Evolutionary conservation across 2,888 invertebrate species (phyloP), one percentile per base, ranked within the genome.

Genomic region (Cheilosia urbana): DNA sequence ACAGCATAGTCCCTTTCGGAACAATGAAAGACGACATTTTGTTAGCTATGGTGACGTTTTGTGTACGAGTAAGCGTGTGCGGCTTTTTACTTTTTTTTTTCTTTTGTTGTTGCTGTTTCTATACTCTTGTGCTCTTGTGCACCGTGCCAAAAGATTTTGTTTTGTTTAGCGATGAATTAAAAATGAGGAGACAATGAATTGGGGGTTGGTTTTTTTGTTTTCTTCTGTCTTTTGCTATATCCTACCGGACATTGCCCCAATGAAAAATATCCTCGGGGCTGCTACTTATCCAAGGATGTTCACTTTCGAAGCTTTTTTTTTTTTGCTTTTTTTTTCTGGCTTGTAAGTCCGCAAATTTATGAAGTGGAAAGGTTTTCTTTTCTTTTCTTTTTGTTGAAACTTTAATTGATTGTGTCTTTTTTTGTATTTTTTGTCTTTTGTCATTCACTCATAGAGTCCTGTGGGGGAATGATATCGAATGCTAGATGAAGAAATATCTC

Each of bases 141-240:
- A 57, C 45, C 30, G 45, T 76, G 58, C 75, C 75, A 84, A 76
- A 79, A 76, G 79, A 57, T 71, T 84, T 79, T 84, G 84, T 80
- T 84, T 84, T 84, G 80, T 79, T 84, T 84, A 66, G 75, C 75
- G 69, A 84, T 84, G 84, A 79, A 84, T 84, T 84, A 80, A 84
- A 84, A 84, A 84, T 76, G 84, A 84, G 84, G 65, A 84, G 84
- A 84, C 84, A 84, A 84, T 80, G 84, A 79, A 80, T 80, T 55
- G 55, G 47, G 68, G 71, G 30, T 9, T 75, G 63, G 57, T 40
- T 37, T 71, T 73, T 55, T 63, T 73, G 45, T 83, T 72, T 57
- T 5, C 15, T 53, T 53, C n/a, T 47, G 13, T 42, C 42, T 42
- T 75, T 76, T 5, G 37, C 51, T 58, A 21, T 21, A 21, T 65